Conservation (phyloP, 2,888 invertebrate species). For the Amitus sp. region DNA sequence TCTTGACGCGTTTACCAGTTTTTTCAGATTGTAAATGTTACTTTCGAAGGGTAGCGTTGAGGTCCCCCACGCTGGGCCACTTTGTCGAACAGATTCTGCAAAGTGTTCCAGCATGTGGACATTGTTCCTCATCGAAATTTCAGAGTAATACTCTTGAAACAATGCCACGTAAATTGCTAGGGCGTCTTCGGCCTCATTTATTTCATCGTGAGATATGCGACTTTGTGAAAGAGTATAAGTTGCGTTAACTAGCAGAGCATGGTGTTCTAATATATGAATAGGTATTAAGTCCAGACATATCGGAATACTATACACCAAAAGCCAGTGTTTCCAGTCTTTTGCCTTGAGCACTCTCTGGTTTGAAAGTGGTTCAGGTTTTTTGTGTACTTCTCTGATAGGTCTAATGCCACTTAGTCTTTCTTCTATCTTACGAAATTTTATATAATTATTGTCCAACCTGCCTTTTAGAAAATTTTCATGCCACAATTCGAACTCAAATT, state of each 20-base stretch:
- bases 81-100: neutral
- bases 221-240: neutral
- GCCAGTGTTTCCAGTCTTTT: constrained; percentile 2
- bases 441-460: neutral
- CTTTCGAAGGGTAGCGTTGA: neutral
- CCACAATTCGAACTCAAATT: constrained; percentile 2
- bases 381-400: constrained; percentile 1
- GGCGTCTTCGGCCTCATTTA: neutral
- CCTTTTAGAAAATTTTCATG: too few relatives aligned
- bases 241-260: constrained; percentile 7
- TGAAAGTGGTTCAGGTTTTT: neutral
- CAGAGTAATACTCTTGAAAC: neutral
- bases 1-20: neutral
- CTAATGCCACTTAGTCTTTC: neutral
- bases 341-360: neutral
- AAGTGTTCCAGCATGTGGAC: neutral
- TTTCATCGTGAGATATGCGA: too few relatives aligned
- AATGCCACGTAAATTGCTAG: neutral
- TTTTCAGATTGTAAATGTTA: too few relatives aligned
- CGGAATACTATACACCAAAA: constrained; percentile 1
- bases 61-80: neutral
- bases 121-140: neutral
- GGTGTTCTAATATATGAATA: constrained; percentile 2
- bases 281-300: constrained; percentile 10
- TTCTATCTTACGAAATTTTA: too few relatives aligned